Percentiles rank a stretch among this genome's conserved stretches.
Conservation (phyloP, 1,140 invertebrate species). For the Sminthurides bifidus region DNA sequence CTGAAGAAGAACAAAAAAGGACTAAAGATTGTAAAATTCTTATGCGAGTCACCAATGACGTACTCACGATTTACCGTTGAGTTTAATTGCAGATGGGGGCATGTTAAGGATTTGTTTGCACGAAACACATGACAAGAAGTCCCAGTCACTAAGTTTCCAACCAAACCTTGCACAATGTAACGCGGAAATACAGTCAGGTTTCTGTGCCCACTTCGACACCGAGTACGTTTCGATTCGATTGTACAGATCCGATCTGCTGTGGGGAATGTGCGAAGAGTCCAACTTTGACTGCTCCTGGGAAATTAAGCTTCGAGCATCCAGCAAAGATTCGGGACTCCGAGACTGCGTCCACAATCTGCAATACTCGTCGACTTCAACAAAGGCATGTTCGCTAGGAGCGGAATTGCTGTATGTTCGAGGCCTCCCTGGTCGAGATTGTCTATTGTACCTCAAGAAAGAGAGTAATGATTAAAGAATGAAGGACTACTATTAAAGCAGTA, state of each 20-base stretch:
- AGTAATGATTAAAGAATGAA: no score
- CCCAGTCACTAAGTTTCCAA: conserved; percentile 6
- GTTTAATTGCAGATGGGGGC: neutral
- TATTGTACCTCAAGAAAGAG: no score
- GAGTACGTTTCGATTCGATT: neutral
- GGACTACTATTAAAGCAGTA: no score
- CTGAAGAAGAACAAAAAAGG: neutral
- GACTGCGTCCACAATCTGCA: no score
- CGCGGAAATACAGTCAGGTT: conserved; percentile 1
- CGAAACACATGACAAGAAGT: neutral
- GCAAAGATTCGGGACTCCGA: neutral
- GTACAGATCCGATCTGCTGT: neutral
- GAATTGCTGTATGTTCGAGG: no score
- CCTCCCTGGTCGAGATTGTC: no score
- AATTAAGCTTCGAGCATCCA: neutral
- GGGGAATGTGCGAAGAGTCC: neutral
- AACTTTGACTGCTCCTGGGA: neutral
- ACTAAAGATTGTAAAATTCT: neutral
- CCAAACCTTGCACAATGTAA: conserved; percentile 3
- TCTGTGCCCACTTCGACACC: conserved; percentile 1
- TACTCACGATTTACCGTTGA: neutral
- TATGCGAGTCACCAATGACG: neutral
- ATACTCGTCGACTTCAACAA: no score
- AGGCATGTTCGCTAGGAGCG: no score
- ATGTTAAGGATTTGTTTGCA: neutral